These are phyloP conservation scores for Cephus sareptanus DNA, from an alignment of 2,888 invertebrate species.

Conservation along the genomic window DNA sequence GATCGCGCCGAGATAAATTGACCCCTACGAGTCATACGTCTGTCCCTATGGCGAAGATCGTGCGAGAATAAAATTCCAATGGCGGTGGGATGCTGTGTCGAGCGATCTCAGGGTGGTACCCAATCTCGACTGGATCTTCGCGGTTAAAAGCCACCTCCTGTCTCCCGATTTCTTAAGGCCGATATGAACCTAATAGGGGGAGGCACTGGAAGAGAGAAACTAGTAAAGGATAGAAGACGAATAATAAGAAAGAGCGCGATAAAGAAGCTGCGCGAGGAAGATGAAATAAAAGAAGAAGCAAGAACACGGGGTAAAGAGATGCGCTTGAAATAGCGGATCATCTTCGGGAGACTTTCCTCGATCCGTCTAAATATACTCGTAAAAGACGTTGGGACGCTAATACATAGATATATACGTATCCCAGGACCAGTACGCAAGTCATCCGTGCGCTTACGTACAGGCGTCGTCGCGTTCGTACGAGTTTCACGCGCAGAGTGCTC, in stretches of 20 bases:
- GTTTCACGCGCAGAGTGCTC: constrained; percentile 3
- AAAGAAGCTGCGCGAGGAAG: constrained; percentile 14
- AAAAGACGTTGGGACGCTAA: constrained; percentile 25
- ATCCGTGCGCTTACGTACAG: constrained; percentile 1
- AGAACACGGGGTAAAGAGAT: constrained; percentile 16
- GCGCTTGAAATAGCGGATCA: constrained; percentile 51
- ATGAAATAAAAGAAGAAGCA: neutral
- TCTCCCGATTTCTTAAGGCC: neutral
- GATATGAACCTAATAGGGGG: neutral
- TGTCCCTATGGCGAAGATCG: neutral
- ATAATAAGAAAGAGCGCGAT: constrained; percentile 8
- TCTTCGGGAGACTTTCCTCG: constrained; percentile 40
- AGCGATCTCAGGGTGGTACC: too few species aligned
- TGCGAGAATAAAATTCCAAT: neutral
- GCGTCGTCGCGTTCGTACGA: neutral
- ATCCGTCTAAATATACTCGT: constrained; percentile 42
- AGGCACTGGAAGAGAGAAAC: constrained; percentile 10
- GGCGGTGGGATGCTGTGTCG: neutral
- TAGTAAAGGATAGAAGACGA: constrained; percentile 5
- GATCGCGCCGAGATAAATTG: neutral
- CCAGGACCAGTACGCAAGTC: neutral
- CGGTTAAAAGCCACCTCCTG: too few species aligned
- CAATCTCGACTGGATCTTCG: neutral
- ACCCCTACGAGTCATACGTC: neutral
- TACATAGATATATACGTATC: constrained; percentile 7